Evolutionary conservation across 2,797 vertebrate species (phyloP), one percentile per base, ranked within the genome.

Genomic region (Anguilla anguilla): DNA sequence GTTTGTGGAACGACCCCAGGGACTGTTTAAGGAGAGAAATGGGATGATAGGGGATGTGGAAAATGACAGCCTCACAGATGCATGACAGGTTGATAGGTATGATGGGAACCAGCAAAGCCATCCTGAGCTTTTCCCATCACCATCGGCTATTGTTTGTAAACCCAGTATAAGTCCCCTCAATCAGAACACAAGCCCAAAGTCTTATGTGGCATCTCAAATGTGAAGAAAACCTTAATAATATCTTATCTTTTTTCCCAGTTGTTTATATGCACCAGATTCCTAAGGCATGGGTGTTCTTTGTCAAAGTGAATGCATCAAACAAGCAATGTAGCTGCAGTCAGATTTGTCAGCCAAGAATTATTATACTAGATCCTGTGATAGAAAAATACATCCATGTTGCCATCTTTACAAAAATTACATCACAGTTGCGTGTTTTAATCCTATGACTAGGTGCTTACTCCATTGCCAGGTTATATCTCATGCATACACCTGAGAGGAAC

Each of bases 31-130:
- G 93, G 94, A 94, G 92, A 92, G 92, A 92, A 92, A 88, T 57
- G 55, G 93, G 91, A 94, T 87, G 93, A 94, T 89, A 89, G 91
- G 89, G 91, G 95, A 95, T 94, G 79, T 51, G 79, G 74, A 22
- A 92, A 85, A 88, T 92, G 95, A 96, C 94, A 94, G 92, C 91
- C 93, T 93, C 94, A 86, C 92, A 94, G 92, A 89, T 87, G 46
- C 79, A 10, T 82, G 79, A 82, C 79, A 82, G 79, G 79, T 82
- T 82, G 79, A 82, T 51, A 51, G 43, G 79, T 82, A n/a, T 49
- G 46, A 82, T 17, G 46, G 79, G 79, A 82, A n/a, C 9, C 46
- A 49, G 79, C 5, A 25, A 82, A 82, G 43, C 31, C 15, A 15
- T 79, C 35, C 6, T 39, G 13, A 35, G 31, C 25, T 0, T 49